Conservation (phyloP, 2,888 invertebrate genomes). For the Microchrysa polita region DNA sequence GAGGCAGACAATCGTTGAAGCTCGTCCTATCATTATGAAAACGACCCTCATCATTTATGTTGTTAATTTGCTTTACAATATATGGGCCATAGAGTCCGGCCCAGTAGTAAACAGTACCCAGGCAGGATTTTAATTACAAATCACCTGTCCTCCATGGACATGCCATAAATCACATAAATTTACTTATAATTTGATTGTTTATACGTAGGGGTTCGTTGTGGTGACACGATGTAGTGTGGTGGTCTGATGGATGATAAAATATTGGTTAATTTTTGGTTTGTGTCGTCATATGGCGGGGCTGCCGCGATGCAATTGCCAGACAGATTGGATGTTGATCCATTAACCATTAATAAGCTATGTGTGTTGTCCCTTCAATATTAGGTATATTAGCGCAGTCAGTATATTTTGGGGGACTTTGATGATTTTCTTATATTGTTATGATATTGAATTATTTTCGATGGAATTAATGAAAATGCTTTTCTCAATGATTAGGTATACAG, state of each 20-base stretch:
- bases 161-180: constrained; percentile 33
- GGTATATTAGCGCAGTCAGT: too few species aligned
- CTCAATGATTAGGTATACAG: too few species aligned
- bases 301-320: not conserved
- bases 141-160: constrained; percentile 15
- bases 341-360: too few species aligned
- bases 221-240: constrained; percentile 8
- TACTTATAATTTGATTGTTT: constrained; percentile 40
- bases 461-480: too few species aligned
- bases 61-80: not conserved
- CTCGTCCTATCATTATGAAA: not conserved
- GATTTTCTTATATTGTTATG: too few species aligned
- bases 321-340: not conserved
- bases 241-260: not conserved
- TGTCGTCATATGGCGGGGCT: too few species aligned
- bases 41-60: constrained; percentile 15
- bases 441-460: too few species aligned
- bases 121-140: constrained; percentile 35
- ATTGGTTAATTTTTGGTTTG: not conserved
- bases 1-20: too few species aligned
- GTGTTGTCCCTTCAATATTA: too few species aligned
- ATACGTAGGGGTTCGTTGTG: not conserved
- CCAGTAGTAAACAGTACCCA: constrained; percentile 5
- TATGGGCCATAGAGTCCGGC: not conserved
- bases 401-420: too few species aligned